phyloP scores from a whole-genome alignment of 2,888 invertebrate genomes.

The Acholoe squamosa region DNA sequence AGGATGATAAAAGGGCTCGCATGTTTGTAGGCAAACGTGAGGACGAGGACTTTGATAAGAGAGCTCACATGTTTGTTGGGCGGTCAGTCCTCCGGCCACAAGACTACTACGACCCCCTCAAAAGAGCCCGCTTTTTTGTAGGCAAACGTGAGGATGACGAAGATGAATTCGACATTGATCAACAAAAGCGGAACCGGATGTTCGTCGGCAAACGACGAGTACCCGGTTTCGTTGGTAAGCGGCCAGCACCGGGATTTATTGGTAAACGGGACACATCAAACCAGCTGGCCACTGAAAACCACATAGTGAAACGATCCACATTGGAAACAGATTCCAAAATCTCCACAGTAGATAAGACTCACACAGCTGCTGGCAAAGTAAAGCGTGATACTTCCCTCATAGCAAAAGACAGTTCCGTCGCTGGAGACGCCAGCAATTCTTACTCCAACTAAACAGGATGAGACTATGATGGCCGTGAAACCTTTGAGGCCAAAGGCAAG shows the following conservation, averaged over 20 bases:
- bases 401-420: conserved; percentile 55
- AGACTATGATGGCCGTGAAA: conserved; percentile 21
- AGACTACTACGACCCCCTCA: conserved; percentile 43
- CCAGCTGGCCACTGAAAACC: not conserved
- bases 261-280: conserved; percentile 61
- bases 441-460: conserved; percentile 16
- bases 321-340: conserved; percentile 34
- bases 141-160: conserved; percentile 55
- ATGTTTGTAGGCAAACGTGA: conserved; percentile 66
- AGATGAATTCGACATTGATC: conserved; percentile 1
- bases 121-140: conserved; percentile 55
- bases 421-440: conserved; percentile 21
- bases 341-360: conserved; percentile 32
- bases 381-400: conserved; percentile 52
- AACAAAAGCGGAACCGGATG: conserved; percentile 28
- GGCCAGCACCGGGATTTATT: conserved; percentile 44
- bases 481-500: not conserved
- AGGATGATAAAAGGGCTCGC: conserved; percentile 62
- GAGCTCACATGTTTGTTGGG: conserved; percentile 66
- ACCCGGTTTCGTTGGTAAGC: conserved; percentile 61
- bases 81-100: conserved; percentile 12
- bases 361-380: conserved; percentile 24
- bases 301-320: conserved; percentile 42
- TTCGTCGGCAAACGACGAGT: conserved; percentile 62
- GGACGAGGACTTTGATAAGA: conserved; percentile 56